Base-by-base conservation (phyloP, 2,888 invertebrate genomes). In the Pollenia labialis region DNA sequence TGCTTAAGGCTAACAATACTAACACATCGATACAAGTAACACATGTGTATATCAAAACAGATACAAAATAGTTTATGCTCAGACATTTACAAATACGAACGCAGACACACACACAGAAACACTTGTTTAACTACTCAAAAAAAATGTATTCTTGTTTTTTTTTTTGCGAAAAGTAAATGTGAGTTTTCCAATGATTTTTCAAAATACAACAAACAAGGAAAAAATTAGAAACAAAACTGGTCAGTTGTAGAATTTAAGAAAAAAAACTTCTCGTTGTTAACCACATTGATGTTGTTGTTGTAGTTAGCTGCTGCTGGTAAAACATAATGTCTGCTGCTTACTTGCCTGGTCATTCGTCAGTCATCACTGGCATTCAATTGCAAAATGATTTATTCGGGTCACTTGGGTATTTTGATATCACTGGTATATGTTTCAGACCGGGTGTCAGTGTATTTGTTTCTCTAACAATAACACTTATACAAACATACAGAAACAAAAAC, bases 341-440 rank as follows among this genome's bases (percentile, higher is more conserved):
- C 14, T 79, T 79, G 68, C 76, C 72, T 80, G 76, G 81, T 87
- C 83, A 87, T 84, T 84, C 80, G 83, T 84, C 86, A 87, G 75
- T 81, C 64, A 68, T 74, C 80, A 85, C 58, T 85, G 89, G 87
- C 89, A 90, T 90, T 90, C 90, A 91, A 91, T 91, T 90, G 88
- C 89, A 89, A 90, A 91, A 91, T 93, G 93, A 93, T 93, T 92
- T 93, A 93, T 93, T 89, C 90, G 90, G 91, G 89, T 91, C 90
- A 91, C 90, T 91, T 91, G 90, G 89, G 88, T 89, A 88, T 89
- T 89, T 82, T 81, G 64, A 75, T 87, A 81, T 58, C 79, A 50
- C 40, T 74, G 76, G 64, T 88, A 58, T 82, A 77, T 62, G 75
- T 80, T 86, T 71, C 69, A 79, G 77, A 77, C 68, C 12, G 23